A percentile compares a stretch with the other conserved stretches of the same genome.
Conservation (phyloP, 2,797 vertebrate genomes). For the Lutjanus campechanus region DNA sequence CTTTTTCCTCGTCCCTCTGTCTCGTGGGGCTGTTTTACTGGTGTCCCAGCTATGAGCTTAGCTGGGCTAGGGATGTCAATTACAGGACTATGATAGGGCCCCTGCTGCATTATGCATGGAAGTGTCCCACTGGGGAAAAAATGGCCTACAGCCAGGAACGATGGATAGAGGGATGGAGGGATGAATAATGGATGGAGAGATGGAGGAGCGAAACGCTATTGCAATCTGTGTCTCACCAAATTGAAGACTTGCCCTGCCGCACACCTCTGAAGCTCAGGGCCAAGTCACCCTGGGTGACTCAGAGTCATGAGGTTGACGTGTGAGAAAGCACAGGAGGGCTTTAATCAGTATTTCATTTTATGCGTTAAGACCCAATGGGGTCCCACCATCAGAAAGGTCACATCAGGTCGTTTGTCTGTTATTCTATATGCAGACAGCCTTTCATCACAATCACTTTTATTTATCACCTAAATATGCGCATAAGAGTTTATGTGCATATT, state of each 20-base stretch:
- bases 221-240: conserved; percentile 81
- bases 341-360: conserved; percentile 68
- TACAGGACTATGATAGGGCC: conserved; percentile 82
- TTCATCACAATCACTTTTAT: conserved; percentile 19
- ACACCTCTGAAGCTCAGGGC: conserved; percentile 74
- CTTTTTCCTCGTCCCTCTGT: conserved; percentile 53
- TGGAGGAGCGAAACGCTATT: conserved; percentile 76
- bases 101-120: conserved; percentile 83
- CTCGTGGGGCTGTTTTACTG: conserved; percentile 73
- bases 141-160: conserved; percentile 80
- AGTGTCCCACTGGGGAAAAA: conserved; percentile 79
- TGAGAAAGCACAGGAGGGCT: conserved; percentile 56
- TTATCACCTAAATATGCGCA: neutral
- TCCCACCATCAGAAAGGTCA: conserved; percentile 48
- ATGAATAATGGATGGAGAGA: conserved; percentile 86
- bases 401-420: conserved; percentile 43
- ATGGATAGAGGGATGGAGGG: conserved; percentile 75
- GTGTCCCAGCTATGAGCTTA: conserved; percentile 75
- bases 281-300: conserved; percentile 66
- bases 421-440: conserved; percentile 35
- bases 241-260: conserved; percentile 77
- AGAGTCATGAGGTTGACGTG: conserved; percentile 50
- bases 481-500: neutral
- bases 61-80: conserved; percentile 81
- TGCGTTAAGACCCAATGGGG: conserved; percentile 40